Evolutionary conservation across 2,797 vertebrate genomes (phyloP).

Genomic region (Leptatherina wallacei): DNA sequence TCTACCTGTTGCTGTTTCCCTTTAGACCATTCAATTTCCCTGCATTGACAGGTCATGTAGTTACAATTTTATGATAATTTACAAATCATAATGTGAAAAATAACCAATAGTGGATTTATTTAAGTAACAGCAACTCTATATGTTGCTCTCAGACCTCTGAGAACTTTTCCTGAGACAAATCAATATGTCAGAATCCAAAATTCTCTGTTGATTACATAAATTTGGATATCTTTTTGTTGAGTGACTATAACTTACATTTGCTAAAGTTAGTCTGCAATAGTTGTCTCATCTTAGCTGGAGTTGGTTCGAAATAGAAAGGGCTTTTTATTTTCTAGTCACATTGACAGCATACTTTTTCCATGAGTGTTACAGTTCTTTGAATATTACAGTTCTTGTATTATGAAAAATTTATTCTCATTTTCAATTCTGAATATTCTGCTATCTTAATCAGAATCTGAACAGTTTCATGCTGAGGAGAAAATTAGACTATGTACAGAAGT

Average conservation of each 20-base stretch:
- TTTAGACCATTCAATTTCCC: background rate
- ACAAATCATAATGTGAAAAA: constrained; percentile 13
- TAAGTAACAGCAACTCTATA: background rate
- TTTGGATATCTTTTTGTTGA: background rate
- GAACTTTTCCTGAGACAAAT: constrained; percentile 1
- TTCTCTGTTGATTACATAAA: background rate
- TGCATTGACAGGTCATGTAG: background rate
- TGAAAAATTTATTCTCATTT: constrained; percentile 18
- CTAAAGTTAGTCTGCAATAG: background rate
- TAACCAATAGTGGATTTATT: constrained; percentile 21
- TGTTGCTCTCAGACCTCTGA: background rate
- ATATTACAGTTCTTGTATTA: constrained; percentile 27
- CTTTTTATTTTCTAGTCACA: constrained; percentile 29
- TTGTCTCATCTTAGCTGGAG: background rate
- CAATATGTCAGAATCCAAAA: background rate
- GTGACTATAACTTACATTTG: background rate
- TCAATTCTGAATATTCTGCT: constrained; percentile 11
- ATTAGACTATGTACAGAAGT: background rate
- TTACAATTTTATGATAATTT: constrained; percentile 13
- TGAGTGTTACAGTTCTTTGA: background rate
- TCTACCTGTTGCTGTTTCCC: background rate
- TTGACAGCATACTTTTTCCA: constrained; percentile 20
- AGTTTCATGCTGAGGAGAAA: background rate
- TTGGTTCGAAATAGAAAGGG: constrained; percentile 13
- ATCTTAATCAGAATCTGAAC: constrained; percentile 13